Base-by-base conservation (phyloP, 2,797 vertebrate species). In the Clarias fuscus region DNA sequence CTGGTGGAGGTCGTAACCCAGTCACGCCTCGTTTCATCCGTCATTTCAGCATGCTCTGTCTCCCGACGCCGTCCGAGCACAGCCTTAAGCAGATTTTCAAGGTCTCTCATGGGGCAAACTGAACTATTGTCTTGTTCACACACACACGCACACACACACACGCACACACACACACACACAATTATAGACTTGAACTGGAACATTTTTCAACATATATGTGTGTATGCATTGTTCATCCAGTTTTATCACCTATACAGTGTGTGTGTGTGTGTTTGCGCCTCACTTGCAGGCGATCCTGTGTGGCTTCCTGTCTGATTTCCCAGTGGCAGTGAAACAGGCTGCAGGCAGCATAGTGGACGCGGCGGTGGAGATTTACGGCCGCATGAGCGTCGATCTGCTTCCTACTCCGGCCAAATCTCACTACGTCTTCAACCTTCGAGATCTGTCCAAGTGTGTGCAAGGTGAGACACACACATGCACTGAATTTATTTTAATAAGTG, bases 381-480 rank as follows among this genome's bases (percentile, higher is more conserved):
- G 96, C 87, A 96, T 98, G 95, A 97, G 96, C 85, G 82, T 96
- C 65, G 97, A 97, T 92, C 94, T 97, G 88, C 94, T 98, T 71
- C 96, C 96, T 85, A 97, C 97, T 83, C 97, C 97, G 3, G 96
- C 96, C 89, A 97, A 97, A 92, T 97, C 96, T 61, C 96, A 97
- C 92, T 97, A 97, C 17, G 94, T 97, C 85, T 98, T 97, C 93
- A 96, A 97, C 92, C 95, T 97, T 61, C 92, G 96, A 71, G 95
- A 97, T 89, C 95, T 98, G 88, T 97, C 96, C 88, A 97, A 97
- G 87, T 97, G 96, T 91, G 94, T 97, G 85, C 96, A 97, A 95
- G 96, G 97, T 97, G 92, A 89, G 91, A 85, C 4, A 73, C 48
- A 67, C 15, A 64, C 37, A 37, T 18, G 78, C 64, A 84, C 37